Conservation (phyloP, 2,888 invertebrate genomes). For the Drosophila fulvimacula region DNA sequence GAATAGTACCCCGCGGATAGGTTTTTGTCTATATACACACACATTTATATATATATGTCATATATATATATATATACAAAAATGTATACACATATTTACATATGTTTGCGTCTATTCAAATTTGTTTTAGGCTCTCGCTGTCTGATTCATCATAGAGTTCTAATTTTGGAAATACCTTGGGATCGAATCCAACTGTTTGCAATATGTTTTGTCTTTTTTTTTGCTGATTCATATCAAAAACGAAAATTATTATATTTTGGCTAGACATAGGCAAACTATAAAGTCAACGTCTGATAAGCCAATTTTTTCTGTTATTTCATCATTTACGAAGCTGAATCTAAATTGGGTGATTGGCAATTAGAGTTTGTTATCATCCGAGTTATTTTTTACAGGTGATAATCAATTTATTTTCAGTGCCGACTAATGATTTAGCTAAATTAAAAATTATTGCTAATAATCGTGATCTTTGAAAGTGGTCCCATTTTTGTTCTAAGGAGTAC, state of each 20-base stretch:
- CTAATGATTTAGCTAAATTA: neutral
- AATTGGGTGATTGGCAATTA: neutral
- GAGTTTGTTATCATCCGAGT: neutral
- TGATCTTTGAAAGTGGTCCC: neutral
- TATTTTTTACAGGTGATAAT: neutral
- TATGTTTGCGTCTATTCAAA: constrained; percentile 14
- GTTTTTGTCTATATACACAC: constrained; percentile 5
- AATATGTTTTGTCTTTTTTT: constrained; percentile 12
- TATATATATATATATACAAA: neutral
- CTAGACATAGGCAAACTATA: constrained; percentile 53
- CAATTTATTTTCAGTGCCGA: neutral
- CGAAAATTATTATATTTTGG: constrained; percentile 20
- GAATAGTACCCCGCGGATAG: constrained; percentile 24
- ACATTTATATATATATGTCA: neutral
- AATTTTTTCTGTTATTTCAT: constrained; percentile 3
- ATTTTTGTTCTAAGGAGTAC: neutral
- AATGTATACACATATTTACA: neutral
- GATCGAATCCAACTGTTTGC: constrained; percentile 29
- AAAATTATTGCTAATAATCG: neutral
- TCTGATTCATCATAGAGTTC: constrained; percentile 44
- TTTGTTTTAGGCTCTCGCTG: constrained; percentile 15
- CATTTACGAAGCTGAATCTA: neutral
- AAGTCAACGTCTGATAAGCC: constrained; percentile 65
- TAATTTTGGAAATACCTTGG: constrained; percentile 41
- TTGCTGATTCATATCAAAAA: constrained; percentile 40